These are phyloP conservation scores for Ligdia adustata DNA, from an alignment of 2,888 invertebrate species.

Conservation along the genomic window DNA sequence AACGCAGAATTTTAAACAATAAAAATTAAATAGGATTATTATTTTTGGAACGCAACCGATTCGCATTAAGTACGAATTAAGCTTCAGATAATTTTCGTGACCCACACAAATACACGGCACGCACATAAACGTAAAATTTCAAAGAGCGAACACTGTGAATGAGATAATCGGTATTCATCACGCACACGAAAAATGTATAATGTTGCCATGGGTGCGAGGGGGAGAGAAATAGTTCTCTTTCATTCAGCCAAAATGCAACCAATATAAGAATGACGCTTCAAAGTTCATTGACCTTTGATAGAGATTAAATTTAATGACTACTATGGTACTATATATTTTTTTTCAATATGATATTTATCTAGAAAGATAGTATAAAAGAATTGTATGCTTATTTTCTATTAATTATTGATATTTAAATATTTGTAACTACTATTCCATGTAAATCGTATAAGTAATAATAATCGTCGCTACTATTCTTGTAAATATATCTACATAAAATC, in stretches of 20 bases:
- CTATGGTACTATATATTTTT: no score
- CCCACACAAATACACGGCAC: slow-evolving; percentile 60
- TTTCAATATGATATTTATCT: no score
- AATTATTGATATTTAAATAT: no score
- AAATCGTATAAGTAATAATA: no score
- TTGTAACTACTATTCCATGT: no score
- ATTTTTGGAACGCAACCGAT: slow-evolving; percentile 62
- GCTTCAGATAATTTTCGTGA: slow-evolving; percentile 72
- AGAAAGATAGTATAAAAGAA: no score
- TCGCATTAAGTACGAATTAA: slow-evolving; percentile 62
- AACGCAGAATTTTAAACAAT: slow-evolving; percentile 55
- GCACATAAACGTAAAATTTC: slow-evolving; percentile 65
- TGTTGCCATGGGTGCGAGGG: slow-evolving; percentile 54
- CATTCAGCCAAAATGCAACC: slow-evolving; percentile 78
- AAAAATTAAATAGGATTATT: slow-evolving; percentile 61
- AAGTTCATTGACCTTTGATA: slow-evolving; percentile 71
- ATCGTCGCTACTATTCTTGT: no score
- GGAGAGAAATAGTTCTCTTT: slow-evolving; percentile 64
- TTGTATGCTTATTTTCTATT: no score
- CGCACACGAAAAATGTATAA: slow-evolving; percentile 73
- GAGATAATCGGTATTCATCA: slow-evolving; percentile 80
- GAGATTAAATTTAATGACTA: no score
- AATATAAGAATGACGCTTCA: slow-evolving; percentile 82
- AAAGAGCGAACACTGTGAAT: slow-evolving; percentile 68
- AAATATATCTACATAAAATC: no score